These are phyloP conservation scores for Henricia sp. DNA, from an alignment of 53 echinoderm and acorn worm genomes.

Conservation along the genomic window DNA sequence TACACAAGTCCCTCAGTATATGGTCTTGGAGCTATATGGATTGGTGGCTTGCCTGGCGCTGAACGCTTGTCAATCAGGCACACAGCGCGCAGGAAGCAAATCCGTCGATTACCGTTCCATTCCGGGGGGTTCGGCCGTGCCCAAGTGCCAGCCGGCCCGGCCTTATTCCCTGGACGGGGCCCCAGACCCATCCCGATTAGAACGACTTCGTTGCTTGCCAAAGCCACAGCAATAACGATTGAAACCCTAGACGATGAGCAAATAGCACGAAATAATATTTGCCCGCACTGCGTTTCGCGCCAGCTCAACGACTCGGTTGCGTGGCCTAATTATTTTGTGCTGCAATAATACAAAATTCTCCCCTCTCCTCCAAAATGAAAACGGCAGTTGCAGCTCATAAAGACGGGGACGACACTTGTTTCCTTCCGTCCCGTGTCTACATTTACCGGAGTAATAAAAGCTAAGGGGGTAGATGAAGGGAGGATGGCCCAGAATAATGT, in stretches of 20 bases:
- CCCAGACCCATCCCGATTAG: conserved; percentile 47
- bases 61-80: conserved; percentile 64
- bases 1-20: conserved; percentile 14
- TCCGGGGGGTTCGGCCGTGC: conserved; percentile 47
- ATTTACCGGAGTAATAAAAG: conserved; percentile 63
- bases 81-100: conserved; percentile 43
- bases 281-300: conserved; percentile 56
- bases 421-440: conserved; percentile 59
- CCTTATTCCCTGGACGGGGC: conserved; percentile 49
- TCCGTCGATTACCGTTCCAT: conserved; percentile 63
- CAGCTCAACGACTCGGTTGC: conserved; percentile 56
- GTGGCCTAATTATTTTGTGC: conserved; percentile 67
- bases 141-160: conserved; percentile 46
- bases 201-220: conserved; percentile 42
- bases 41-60: conserved; percentile 43
- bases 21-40: conserved; percentile 30
- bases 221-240: conserved; percentile 71
- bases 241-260: conserved; percentile 78
- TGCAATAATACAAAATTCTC: conserved; percentile 59
- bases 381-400: conserved; percentile 53
- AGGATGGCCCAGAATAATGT: conserved; percentile 22
- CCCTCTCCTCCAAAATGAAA: conserved; percentile 18
- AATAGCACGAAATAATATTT: conserved; percentile 89
- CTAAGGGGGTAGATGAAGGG: conserved; percentile 21
- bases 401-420: conserved; percentile 59